phyloP scores from a whole-genome alignment of 2,113 vertebrate species.

The Isichthys henryi region DNA sequence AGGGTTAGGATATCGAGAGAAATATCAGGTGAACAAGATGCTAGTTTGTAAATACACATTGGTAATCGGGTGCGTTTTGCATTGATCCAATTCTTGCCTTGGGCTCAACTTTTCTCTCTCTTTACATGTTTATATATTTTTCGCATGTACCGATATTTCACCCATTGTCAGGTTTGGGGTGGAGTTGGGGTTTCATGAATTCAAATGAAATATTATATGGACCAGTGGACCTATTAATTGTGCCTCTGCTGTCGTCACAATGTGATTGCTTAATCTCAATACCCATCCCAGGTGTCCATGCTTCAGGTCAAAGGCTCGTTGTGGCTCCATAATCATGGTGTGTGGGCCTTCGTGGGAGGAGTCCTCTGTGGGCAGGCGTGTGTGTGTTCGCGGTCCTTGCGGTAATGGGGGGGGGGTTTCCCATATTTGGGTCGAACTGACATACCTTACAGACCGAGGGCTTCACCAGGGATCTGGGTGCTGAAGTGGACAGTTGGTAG shows the following conservation, averaged over 20 bases:
- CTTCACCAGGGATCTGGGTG: not conserved
- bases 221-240: constrained; percentile 90
- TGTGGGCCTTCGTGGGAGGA: not conserved
- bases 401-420: not conserved
- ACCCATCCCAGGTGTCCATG: constrained; percentile 44
- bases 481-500: not conserved
- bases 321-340: not conserved
- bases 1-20: not conserved
- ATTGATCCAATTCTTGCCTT: constrained; percentile 10
- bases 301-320: constrained; percentile 13
- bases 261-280: constrained; percentile 69
- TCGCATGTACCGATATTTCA: not conserved
- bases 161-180: constrained; percentile 37
- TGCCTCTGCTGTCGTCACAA: constrained; percentile 71
- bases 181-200: constrained; percentile 54
- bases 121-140: constrained; percentile 2
- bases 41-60: not conserved
- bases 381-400: not conserved
- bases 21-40: not conserved
- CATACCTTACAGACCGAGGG: not conserved
- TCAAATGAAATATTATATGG: constrained; percentile 79
- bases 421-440: not conserved
- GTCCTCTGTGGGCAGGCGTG: not conserved
- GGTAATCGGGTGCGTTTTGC: constrained; percentile 10
- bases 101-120: not conserved